These are phyloP conservation scores for Mactra quadrangularis DNA, from an alignment of 1,140 invertebrate species.

Conservation along the genomic window DNA sequence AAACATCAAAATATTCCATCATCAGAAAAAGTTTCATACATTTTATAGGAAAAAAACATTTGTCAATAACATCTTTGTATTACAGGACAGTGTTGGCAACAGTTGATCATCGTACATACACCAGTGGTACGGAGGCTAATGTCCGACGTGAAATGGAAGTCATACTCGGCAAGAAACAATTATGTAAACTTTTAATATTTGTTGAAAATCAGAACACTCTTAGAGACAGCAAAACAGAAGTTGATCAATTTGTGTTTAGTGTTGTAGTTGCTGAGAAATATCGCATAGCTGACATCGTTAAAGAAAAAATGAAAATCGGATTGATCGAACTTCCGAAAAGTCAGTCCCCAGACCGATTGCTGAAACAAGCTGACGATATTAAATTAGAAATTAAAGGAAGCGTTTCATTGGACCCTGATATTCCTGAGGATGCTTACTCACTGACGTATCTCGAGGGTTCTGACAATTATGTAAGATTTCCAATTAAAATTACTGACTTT, in stretches of 20 bases:
- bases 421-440: constrained; percentile 54
- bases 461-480: constrained; percentile 61
- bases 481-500: constrained; percentile 31
- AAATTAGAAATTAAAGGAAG: constrained; percentile 54
- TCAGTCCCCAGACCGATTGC: constrained; percentile 56
- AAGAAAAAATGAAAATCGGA: constrained; percentile 49
- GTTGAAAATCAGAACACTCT: constrained; percentile 49
- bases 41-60: too few relatives aligned
- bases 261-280: constrained; percentile 57
- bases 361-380: constrained; percentile 56
- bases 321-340: constrained; percentile 61
- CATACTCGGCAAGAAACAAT: constrained; percentile 48
- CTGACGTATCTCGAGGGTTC: constrained; percentile 58
- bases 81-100: constrained; percentile 55
- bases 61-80: too few relatives aligned
- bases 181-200: constrained; percentile 56
- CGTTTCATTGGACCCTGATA: constrained; percentile 48
- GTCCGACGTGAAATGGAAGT: constrained; percentile 55
- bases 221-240: background rate
- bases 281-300: constrained; percentile 44
- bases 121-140: constrained; percentile 10
- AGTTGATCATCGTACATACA: constrained; percentile 42
- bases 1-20: too few relatives aligned
- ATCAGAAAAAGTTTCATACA: too few relatives aligned
- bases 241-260: constrained; percentile 43